These are phyloP conservation scores for Sakesphorus luctuosus DNA, from an alignment of 2,113 vertebrate genomes.

Conservation along the genomic window DNA sequence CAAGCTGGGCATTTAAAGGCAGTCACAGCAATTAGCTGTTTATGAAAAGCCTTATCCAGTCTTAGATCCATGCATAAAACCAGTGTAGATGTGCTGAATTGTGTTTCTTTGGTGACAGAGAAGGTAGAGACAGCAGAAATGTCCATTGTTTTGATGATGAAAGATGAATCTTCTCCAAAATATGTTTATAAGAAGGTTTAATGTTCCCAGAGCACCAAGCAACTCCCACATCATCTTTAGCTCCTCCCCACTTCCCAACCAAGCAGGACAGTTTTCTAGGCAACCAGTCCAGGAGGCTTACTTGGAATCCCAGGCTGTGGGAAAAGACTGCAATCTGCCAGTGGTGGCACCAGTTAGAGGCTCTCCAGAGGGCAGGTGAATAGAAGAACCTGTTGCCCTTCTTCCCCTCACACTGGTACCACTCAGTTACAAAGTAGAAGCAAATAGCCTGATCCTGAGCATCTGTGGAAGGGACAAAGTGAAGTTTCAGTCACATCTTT, in stretches of 20 bases:
- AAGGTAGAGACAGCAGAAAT: background rate
- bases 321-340: background rate
- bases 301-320: background rate
- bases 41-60: background rate
- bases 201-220: background rate
- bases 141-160: background rate
- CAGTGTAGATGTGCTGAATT: background rate
- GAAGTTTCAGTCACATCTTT: background rate
- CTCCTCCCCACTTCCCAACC: background rate
- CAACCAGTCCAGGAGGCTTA: background rate
- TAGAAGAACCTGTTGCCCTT: background rate
- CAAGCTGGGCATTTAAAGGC: background rate
- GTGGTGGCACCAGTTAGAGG: background rate
- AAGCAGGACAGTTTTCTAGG: background rate
- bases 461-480: background rate
- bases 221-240: rapidly evolving
- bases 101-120: background rate
- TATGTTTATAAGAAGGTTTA: background rate
- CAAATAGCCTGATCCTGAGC: background rate
- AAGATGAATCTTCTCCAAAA: background rate
- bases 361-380: background rate
- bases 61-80: background rate
- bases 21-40: background rate
- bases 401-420: background rate
- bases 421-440: background rate